These are phyloP conservation scores for Oasisia sp. DNA, from an alignment of 2,888 invertebrate species.

Conservation along the genomic window DNA sequence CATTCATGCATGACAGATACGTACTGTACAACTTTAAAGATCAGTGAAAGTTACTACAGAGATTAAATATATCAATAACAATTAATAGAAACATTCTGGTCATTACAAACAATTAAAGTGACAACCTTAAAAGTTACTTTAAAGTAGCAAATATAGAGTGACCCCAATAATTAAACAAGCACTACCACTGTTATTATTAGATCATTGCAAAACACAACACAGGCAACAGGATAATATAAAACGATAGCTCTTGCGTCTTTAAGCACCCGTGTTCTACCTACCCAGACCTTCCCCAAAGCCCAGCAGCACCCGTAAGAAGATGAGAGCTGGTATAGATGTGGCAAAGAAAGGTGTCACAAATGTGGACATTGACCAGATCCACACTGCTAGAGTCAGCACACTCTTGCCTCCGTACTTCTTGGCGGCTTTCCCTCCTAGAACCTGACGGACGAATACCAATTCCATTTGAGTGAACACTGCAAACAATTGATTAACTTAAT, in stretches of 20 bases:
- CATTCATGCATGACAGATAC: too few relatives aligned
- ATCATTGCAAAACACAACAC: not conserved
- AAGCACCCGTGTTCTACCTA: constrained; percentile 51
- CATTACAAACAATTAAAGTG: too few relatives aligned
- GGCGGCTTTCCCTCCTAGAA: constrained; percentile 76
- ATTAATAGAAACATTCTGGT: too few relatives aligned
- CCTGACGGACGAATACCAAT: constrained; percentile 59
- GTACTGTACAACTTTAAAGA: too few relatives aligned
- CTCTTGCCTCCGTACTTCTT: constrained; percentile 77
- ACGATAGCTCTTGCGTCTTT: not conserved
- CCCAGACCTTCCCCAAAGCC: constrained; percentile 81
- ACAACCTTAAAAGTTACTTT: too few relatives aligned
- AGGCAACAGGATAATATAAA: not conserved
- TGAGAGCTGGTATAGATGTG: constrained; percentile 72
- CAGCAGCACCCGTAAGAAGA: constrained; percentile 74
- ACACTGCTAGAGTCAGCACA: constrained; percentile 75
- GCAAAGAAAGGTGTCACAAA: constrained; percentile 77
- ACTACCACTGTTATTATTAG: too few relatives aligned
- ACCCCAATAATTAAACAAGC: too few relatives aligned
- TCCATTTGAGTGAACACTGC: not conserved
- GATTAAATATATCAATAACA: too few relatives aligned
- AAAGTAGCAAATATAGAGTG: too few relatives aligned
- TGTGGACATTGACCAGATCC: constrained; percentile 80
- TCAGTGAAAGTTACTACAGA: too few relatives aligned
- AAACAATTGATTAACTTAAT: not conserved